Evolutionary conservation across 2,888 invertebrate species (phyloP), one percentile per base, ranked within the genome.

Genomic region (Alentia gelatinosa): DNA sequence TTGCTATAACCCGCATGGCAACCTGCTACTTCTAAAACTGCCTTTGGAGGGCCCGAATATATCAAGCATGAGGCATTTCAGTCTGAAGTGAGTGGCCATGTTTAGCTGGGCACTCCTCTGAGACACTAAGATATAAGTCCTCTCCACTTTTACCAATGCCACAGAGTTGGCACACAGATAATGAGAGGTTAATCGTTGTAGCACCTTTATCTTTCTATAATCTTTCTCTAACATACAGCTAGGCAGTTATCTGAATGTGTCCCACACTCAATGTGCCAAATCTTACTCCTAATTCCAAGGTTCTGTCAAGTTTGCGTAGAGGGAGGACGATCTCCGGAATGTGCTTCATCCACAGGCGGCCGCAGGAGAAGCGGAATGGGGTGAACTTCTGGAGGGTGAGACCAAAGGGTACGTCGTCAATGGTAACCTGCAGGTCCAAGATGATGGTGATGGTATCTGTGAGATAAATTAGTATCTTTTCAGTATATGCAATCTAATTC

Each of bases 371-470:
- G 47, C 94, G 92, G 93, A 95, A 95, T 0, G 95, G 95, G 35
- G 94, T 93, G 86, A 92, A 92, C 30, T 92, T 91, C 92, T 95
- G 95, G n/a, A 95, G 92, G 42, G 93, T 94, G 35, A 95, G 92
- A 12, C 95, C 95, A 83, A 95, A 93, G 4, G 94, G 94, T 19
- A 95, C 95, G 90, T 95, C 95, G 90, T 95, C 95, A 23, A 95
- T 92, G 5, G 93, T 94, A 35, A 95, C 91, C 89, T 95, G 94
- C 91, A 95, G 94, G 92, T 95, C 95, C 26, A 94, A 84, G 35
- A 93, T 68, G 30, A 95, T 94, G 1, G 94, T 95, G 30, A 95
- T 92, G 5, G 94, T 93, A 5, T 94, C 95, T 95, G 91, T 12
- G 92, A 91, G 74, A 33, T 56, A 19, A 56, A 56, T 19, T n/a